Percentiles rank a stretch among this genome's conserved stretches.
Evolutionary conservation across 2,888 invertebrate species (phyloP).

Genomic region (Platycheirus rosarum): DNA sequence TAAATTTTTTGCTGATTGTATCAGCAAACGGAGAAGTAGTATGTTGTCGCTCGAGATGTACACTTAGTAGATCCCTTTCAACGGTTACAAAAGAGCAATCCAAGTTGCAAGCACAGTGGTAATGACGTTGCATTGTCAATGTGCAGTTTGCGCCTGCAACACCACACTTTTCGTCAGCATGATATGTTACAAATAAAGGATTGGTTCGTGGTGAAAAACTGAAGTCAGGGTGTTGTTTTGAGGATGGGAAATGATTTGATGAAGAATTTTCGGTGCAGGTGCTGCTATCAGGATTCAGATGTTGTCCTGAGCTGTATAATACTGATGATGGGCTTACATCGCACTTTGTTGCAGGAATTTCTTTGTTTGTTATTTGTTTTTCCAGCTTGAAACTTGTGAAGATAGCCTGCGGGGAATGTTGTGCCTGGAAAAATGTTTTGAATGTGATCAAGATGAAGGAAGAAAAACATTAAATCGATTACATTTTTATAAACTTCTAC

Average conservation of each 20-base stretch:
- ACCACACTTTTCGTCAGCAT: conserved; percentile 35
- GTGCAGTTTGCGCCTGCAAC: conserved; percentile 10
- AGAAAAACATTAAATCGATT: too few species aligned
- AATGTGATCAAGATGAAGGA: too few species aligned
- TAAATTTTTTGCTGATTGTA: conserved; percentile 48
- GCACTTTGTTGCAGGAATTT: neutral
- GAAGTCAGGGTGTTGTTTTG: too few species aligned
- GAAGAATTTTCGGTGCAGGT: too few species aligned
- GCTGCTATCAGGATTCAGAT: too few species aligned
- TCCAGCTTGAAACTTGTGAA: conserved; percentile 97
- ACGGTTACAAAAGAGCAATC: conserved; percentile 27
- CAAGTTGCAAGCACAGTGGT: conserved; percentile 85
- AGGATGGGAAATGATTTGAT: too few species aligned
- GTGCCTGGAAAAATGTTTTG: conserved; percentile 81
- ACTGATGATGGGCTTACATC: neutral
- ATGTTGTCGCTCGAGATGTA: conserved; percentile 50
- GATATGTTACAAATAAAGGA: conserved; percentile 83
- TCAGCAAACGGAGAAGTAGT: conserved; percentile 39
- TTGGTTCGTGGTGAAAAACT: neutral
- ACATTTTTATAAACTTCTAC: conserved; percentile 96
- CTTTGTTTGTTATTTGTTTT: conserved; percentile 82
- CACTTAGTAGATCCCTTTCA: conserved; percentile 37
- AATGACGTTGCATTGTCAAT: conserved; percentile 85
- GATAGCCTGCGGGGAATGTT: conserved; percentile 92
- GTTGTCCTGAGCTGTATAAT: neutral